phyloP scores from a whole-genome alignment of 2,113 vertebrate species.

The Indicator maculatus region DNA sequence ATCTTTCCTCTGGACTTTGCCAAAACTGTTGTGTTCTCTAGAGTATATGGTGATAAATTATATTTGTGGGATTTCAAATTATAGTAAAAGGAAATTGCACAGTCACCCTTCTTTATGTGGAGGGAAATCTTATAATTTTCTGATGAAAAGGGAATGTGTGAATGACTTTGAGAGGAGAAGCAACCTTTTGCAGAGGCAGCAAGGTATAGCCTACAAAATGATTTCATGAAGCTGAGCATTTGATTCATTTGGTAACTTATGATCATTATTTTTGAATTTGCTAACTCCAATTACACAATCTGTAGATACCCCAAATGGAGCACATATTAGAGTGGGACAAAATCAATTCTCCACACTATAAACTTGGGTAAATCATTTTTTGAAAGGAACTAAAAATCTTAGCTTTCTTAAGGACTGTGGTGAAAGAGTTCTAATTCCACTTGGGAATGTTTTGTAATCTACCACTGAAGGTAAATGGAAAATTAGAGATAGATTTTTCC shows the following conservation, averaged over 20 bases:
- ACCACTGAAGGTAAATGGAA: slow-evolving; percentile 54
- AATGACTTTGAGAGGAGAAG: slow-evolving; percentile 53
- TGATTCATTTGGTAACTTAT: not conserved
- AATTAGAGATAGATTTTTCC: slow-evolving; percentile 53
- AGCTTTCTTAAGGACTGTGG: not conserved
- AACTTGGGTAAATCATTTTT: not conserved
- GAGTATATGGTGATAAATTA: slow-evolving; percentile 29
- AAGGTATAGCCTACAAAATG: not conserved
- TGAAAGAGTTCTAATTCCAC: slow-evolving; percentile 53
- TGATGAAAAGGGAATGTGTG: slow-evolving; percentile 15
- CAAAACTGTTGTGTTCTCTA: slow-evolving; percentile 5
- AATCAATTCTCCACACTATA: not conserved
- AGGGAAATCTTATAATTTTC: slow-evolving; percentile 63
- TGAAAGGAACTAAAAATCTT: not conserved
- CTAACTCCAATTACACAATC: not conserved
- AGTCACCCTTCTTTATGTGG: slow-evolving; percentile 51
- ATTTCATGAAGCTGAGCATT: not conserved
- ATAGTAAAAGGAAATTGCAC: slow-evolving; percentile 72
- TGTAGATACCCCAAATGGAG: slow-evolving; percentile 9
- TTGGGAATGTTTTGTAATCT: slow-evolving; percentile 13
- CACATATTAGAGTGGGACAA: not conserved
- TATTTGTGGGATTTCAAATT: slow-evolving; percentile 65
- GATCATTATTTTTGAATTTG: not conserved
- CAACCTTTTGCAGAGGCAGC: not conserved
- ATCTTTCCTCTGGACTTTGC: not conserved